A percentile compares a stretch with the other conserved stretches of the same genome.
These are phyloP conservation scores for Xestia sexstrigata DNA, from an alignment of 2,888 invertebrate species.

Conservation along the genomic window DNA sequence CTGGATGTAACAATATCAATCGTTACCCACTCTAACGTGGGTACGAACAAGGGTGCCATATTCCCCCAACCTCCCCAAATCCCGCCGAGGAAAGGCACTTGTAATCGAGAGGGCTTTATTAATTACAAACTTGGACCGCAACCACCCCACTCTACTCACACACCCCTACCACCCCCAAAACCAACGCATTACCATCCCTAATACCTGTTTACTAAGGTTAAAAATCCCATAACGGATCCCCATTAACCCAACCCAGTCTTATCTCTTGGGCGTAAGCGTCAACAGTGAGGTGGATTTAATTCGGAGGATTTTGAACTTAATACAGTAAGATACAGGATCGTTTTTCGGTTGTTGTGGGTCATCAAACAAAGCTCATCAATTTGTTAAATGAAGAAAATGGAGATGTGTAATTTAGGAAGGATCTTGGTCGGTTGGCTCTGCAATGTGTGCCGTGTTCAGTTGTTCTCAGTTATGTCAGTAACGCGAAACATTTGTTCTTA, in stretches of 20 bases:
- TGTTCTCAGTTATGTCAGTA: slow-evolving; percentile 45
- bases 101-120: slow-evolving; percentile 90
- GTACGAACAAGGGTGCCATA: slow-evolving; percentile 61
- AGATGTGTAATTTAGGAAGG: slow-evolving; percentile 85
- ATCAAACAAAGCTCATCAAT: slow-evolving; percentile 85
- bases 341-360: slow-evolving; percentile 66
- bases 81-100: slow-evolving; percentile 87
- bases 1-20: slow-evolving; percentile 65
- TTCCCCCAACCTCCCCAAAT: slow-evolving; percentile 73
- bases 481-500: slow-evolving; percentile 44
- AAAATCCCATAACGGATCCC: slow-evolving; percentile 79
- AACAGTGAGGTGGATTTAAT: slow-evolving; percentile 69
- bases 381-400: slow-evolving; percentile 90
- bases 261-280: slow-evolving; percentile 87
- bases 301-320: slow-evolving; percentile 77
- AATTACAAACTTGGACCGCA: slow-evolving; percentile 90
- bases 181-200: slow-evolving; percentile 82
- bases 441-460: slow-evolving; percentile 71
- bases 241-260: slow-evolving; percentile 84
- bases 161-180: slow-evolving; percentile 67
- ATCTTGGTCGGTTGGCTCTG: slow-evolving; percentile 78
- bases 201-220: slow-evolving; percentile 80
- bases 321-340: slow-evolving; percentile 67
- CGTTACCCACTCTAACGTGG: slow-evolving; percentile 47
- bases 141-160: slow-evolving; percentile 75